Base-by-base conservation (phyloP, 2,888 invertebrate genomes). In the Tenthredo livida region DNA sequence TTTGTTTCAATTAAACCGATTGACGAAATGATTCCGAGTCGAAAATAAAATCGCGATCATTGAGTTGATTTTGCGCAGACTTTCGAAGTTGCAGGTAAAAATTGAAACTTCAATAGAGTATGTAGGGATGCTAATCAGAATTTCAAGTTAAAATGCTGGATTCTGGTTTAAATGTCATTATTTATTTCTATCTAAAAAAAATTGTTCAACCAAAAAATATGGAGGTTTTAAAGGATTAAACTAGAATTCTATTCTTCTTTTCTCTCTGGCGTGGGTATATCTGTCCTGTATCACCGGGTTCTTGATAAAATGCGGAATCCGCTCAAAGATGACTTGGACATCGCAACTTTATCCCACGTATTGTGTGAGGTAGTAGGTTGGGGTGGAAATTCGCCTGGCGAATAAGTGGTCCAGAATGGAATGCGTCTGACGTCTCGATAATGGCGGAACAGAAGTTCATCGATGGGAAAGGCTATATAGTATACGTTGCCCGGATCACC, bases 351-450 rank as follows among this genome's bases (percentile, higher is more conserved):
- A 33, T 67, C 25, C 29, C 21, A 15, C 25, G 21, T 67, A 54
- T 54, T 54, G 54, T 61, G 61, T 61, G 61, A 33, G 9, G 25
- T 54, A 17, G 33, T 50, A 25, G 43, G 17, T 47, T 15, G 77
- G 21, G 33, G 77, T 17, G 17, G 33, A 61, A 37, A 40, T 61
- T n/a, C 80, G 61, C 21, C 37, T 40, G 29, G 37, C 25, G 21
- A 80, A 61, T 65, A 65, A 80, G 80, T 80, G 80, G 43, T 15
- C 80, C 80, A 40, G 43, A 83, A 83, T 33, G 47, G 33, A 65
- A 83, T 83, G 83, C 83, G 40, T 67, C 67, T 83, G 83, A 83
- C 83, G 67, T 83, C 29, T 83, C 83, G 83, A 47, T 83, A 83
- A 83, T 67, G 50, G 67, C 43, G 43, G 67, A 83, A 83, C 83